phyloP scores from a whole-genome alignment of 2,888 invertebrate species.

The Lithosia quadra region DNA sequence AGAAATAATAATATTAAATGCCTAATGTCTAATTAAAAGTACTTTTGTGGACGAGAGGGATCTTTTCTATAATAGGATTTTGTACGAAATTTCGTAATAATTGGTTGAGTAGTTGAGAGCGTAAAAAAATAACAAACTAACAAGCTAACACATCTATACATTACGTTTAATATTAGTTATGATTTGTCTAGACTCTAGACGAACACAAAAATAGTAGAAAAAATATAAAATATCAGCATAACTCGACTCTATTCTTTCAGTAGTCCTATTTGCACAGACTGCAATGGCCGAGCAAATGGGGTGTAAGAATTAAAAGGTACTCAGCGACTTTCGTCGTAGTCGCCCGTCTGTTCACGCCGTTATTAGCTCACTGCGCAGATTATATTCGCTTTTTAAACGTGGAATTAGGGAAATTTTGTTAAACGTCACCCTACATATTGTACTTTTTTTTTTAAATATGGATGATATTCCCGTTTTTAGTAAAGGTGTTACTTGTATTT shows the following conservation, averaged over 20 bases:
- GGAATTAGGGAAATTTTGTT: slow-evolving; percentile 59
- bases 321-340: slow-evolving; percentile 56
- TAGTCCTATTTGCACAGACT: slow-evolving; percentile 60
- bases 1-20: too few relatives aligned
- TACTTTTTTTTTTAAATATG: slow-evolving; percentile 28
- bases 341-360: slow-evolving; percentile 66
- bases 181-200: neutral
- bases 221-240: slow-evolving; percentile 3
- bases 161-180: neutral
- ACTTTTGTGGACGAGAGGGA: too few relatives aligned
- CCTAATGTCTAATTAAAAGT: too few relatives aligned
- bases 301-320: slow-evolving; percentile 85
- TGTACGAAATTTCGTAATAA: neutral
- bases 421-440: slow-evolving; percentile 22
- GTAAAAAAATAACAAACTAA: neutral
- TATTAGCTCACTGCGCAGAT: slow-evolving; percentile 67
- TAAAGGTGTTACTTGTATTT: neutral
- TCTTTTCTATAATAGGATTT: too few relatives aligned
- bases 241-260: slow-evolving; percentile 42
- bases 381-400: slow-evolving; percentile 62
- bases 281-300: slow-evolving; percentile 77
- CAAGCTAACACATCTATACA: neutral
- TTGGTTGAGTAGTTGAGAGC: neutral
- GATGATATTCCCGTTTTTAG: neutral
- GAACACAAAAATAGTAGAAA: neutral